Evolutionary conservation across 30 jellyfish, hydroid and myxozoan species (phyloP).

Genomic region (Aurelia aurita complex sp. Pacific): DNA sequence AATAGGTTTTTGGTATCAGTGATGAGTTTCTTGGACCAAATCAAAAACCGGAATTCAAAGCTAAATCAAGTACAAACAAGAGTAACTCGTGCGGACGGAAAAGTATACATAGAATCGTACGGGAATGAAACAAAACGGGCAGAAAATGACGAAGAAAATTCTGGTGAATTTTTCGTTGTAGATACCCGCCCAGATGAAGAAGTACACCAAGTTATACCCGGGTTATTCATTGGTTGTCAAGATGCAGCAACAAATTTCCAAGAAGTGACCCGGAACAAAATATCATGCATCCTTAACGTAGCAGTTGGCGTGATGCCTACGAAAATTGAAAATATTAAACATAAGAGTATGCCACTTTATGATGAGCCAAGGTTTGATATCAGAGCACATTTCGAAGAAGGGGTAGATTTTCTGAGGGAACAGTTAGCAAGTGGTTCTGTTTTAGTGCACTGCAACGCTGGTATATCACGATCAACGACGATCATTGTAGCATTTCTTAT

Average conservation of each 20-base stretch:
- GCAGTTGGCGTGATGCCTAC: conserved; percentile 46
- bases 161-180: conserved; percentile 57
- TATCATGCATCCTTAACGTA: conserved; percentile 64
- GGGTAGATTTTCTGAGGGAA: conserved; percentile 13
- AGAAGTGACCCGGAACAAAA: conserved; percentile 18
- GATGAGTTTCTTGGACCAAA: conserved; percentile 15
- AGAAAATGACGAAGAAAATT: background rate
- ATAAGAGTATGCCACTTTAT: conserved; percentile 35
- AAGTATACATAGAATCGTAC: conserved; percentile 23
- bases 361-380: conserved; percentile 68
- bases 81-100: conserved; percentile 35
- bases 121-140: conserved; percentile 8
- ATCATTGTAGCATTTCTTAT: conserved; percentile 58
- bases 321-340: conserved; percentile 3
- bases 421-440: conserved; percentile 46
- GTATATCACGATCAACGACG: conserved; percentile 79
- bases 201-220: conserved; percentile 41
- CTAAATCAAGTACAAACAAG: conserved; percentile 37
- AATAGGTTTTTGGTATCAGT: background rate
- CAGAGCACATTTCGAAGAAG: conserved; percentile 49
- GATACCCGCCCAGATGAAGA: conserved; percentile 64
- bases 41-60: background rate
- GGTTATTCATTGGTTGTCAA: conserved; percentile 72
- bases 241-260: conserved; percentile 68
- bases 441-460: conserved; percentile 79